A percentile compares a stretch with the other conserved stretches of the same genome.
phyloP scores from a whole-genome alignment of 1,140 invertebrate species.

The Drosophila punjabiensis region DNA sequence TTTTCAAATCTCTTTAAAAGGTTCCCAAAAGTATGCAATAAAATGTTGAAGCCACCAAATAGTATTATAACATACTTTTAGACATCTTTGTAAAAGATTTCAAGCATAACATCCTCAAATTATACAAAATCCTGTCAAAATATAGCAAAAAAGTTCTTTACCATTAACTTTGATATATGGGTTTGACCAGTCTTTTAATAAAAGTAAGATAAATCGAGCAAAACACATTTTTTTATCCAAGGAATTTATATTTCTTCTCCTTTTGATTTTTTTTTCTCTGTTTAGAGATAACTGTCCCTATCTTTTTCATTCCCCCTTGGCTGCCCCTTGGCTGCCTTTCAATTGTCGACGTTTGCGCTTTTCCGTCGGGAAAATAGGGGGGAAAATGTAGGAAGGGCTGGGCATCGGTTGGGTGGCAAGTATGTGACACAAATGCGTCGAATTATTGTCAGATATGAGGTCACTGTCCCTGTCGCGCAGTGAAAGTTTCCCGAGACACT shows the following conservation, averaged over 20 bases:
- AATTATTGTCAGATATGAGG: constrained; percentile 80
- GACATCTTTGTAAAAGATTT: background rate
- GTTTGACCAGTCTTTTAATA: background rate
- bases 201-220: background rate
- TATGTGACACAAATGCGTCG: constrained; percentile 79
- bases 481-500: constrained; percentile 68
- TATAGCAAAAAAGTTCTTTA: background rate
- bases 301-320: constrained; percentile 7
- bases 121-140: background rate
- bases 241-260: background rate
- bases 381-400: background rate
- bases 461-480: constrained; percentile 75
- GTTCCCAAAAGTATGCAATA: background rate
- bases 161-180: background rate
- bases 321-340: constrained; percentile 20
- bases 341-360: constrained; percentile 79
- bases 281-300: constrained; percentile 29
- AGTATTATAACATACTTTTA: background rate
- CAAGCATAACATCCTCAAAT: background rate
- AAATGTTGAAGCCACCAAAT: background rate
- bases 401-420: constrained; percentile 12
- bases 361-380: constrained; percentile 27
- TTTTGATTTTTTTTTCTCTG: background rate
- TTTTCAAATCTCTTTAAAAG: background rate
- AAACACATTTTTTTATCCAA: background rate